Conservation (phyloP, 2,888 invertebrate species). For the Caenorhabditis sinica region DNA sequence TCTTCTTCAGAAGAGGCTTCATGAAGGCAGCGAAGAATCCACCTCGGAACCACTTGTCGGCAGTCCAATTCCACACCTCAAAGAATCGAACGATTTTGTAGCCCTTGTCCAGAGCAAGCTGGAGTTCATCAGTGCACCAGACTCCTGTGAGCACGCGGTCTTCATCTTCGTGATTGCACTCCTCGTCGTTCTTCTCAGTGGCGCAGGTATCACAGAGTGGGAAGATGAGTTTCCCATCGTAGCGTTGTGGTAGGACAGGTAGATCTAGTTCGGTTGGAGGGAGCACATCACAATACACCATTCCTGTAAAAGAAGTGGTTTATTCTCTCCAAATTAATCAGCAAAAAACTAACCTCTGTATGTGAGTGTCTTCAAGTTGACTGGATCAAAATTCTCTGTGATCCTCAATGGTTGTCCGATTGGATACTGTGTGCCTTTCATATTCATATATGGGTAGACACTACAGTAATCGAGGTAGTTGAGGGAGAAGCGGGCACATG, state of each 20-base stretch:
- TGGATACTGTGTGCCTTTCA: background rate
- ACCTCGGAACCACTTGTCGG: background rate
- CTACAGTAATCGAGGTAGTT: constrained; percentile 9
- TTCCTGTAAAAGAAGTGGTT: too few relatives aligned
- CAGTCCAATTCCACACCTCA: background rate
- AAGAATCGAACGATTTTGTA: background rate
- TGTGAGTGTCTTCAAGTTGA: background rate
- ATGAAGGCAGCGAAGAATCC: background rate
- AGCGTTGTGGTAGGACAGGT: background rate
- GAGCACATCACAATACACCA: background rate
- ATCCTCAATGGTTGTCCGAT: background rate
- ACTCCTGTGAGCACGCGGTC: background rate
- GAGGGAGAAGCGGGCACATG: background rate
- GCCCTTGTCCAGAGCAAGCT: background rate
- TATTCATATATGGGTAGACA: constrained; percentile 9
- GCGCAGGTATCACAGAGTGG: background rate
- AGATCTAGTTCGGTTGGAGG: background rate
- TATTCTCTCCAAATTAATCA: too few relatives aligned
- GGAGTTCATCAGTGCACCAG: background rate
- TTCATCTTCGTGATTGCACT: background rate
- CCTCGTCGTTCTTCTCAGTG: background rate
- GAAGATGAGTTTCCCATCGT: background rate
- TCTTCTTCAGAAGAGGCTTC: background rate
- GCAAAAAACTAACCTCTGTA: too few relatives aligned
- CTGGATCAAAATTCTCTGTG: too few relatives aligned